phyloP scores from a whole-genome alignment of 2,888 invertebrate genomes.

The Elysia crispata region DNA sequence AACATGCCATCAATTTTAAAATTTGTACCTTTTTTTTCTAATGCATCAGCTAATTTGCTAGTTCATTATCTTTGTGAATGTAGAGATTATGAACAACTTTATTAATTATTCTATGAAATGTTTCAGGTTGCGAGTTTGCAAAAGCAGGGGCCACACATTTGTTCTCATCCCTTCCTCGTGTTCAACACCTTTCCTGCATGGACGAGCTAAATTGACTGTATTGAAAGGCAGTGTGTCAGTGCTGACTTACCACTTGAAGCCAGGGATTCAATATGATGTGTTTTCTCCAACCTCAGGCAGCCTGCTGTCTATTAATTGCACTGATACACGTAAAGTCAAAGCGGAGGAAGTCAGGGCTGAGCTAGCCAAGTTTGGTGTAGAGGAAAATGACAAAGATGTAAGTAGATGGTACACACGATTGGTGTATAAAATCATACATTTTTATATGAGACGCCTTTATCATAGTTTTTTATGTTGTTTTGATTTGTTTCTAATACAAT shows the following conservation, averaged over 20 bases:
- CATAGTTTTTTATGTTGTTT: no score
- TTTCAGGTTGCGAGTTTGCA: slow-evolving; percentile 34
- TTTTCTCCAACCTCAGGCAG: slow-evolving; percentile 65
- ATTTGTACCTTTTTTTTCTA: no score
- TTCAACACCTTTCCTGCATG: slow-evolving; percentile 53
- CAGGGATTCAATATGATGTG: slow-evolving; percentile 51
- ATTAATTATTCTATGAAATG: background rate
- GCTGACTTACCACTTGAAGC: slow-evolving; percentile 55
- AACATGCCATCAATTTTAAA: no score
- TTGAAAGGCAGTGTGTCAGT: slow-evolving; percentile 58
- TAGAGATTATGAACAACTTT: slow-evolving; percentile 4
- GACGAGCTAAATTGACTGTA: slow-evolving; percentile 55
- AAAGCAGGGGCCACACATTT: slow-evolving; percentile 15
- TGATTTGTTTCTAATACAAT: no score
- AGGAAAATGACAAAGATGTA: slow-evolving; percentile 37
- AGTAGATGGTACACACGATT: slow-evolving; percentile 20
- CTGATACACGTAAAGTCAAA: slow-evolving; percentile 7
- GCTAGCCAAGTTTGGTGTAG: slow-evolving; percentile 25
- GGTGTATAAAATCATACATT: no score
- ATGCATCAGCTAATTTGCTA: no score
- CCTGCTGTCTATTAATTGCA: slow-evolving; percentile 55
- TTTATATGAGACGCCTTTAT: no score
- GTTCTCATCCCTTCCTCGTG: slow-evolving; percentile 35
- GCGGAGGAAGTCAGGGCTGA: slow-evolving; percentile 32
- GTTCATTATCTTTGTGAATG: no score